Evolutionary conservation across 2,797 vertebrate species (phyloP), one percentile per base, ranked within the genome.

Genomic region (Enteromius thamalakanensis): DNA sequence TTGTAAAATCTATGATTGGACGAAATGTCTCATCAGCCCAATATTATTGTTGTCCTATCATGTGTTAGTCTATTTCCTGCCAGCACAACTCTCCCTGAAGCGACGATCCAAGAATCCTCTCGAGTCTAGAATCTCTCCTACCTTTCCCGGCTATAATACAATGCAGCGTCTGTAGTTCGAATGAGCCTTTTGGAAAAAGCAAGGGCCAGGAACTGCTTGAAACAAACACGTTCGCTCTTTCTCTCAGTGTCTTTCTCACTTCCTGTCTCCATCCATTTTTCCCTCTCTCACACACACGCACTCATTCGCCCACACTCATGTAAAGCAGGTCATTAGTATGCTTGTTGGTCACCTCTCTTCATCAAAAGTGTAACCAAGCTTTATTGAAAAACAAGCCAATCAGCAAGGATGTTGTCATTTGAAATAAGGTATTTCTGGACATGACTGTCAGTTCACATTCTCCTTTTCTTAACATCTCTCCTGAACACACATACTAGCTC

Each of bases 321-420:
- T 83, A 78, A 83, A 83, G 42, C 76, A 71, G 82, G 67, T 71
- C 88, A 37, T 83, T 86, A 86, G 82, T 76, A 83, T 80, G 81
- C 77, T 55, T 55, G 71, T 67, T 71, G 83, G 77, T 74, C 49
- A 37, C 32, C 29, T 79, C 69, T 65, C 82, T 86, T 84, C 67
- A 79, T 69, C 84, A 81, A n/a, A 15, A 51, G 69, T 62, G 60
- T 53, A 80, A 49, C 64, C 75, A 76, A 32, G 37, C 76, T 71
- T 37, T 81, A 71, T 80, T 71, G 62, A 55, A 60, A 62, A 77
- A 81, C 37, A 75, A 69, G 67, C 80, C 74, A 85, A 68, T 83
- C 62, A 29, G 60, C 42, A 75, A 49, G 65, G 53, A 51, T 70
- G 67, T 70, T 77, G 80, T 86, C 53, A 60, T 62, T 81, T 62